These are phyloP conservation scores for Catalaphyllia jardinei DNA, from an alignment of 64 coral and sea anemone species.

Conservation along the genomic window DNA sequence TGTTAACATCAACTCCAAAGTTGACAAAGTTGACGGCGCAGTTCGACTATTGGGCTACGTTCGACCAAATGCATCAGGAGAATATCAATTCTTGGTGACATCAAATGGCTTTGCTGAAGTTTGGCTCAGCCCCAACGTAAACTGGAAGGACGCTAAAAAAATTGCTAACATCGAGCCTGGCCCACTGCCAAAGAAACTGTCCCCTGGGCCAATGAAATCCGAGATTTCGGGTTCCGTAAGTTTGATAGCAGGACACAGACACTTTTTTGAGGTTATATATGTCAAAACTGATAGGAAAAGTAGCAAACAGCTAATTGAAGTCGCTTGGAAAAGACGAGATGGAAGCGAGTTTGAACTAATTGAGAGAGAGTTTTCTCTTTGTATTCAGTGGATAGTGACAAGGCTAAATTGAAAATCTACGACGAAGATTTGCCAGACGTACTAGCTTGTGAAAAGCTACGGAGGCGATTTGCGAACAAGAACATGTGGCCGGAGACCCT, in stretches of 20 bases:
- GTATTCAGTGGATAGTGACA: background rate
- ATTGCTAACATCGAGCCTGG: background rate
- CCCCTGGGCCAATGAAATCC: background rate
- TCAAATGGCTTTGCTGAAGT: constrained; percentile 39
- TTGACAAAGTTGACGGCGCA: background rate
- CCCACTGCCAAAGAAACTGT: background rate
- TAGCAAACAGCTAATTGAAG: background rate
- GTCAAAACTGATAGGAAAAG: background rate
- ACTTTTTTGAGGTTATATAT: constrained; percentile 29
- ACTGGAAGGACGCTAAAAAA: background rate
- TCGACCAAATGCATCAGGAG: constrained; percentile 3
- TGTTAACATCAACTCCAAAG: background rate
- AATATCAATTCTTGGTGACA: constrained; percentile 23
- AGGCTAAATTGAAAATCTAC: constrained; percentile 1
- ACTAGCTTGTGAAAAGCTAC: background rate
- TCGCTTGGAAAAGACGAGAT: constrained; percentile 38
- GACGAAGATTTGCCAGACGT: constrained; percentile 14
- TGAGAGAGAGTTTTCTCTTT: background rate
- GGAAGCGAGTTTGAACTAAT: background rate
- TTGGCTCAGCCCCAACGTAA: background rate
- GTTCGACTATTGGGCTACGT: constrained; percentile 6
- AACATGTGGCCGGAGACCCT: background rate
- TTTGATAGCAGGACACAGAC: background rate
- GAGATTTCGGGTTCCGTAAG: constrained; percentile 3
- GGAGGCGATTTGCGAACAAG: background rate